Percentiles rank a stretch among this genome's conserved stretches.
These are phyloP conservation scores for Himalopsyche tibetana DNA, from an alignment of 2,888 invertebrate species.

Conservation along the genomic window DNA sequence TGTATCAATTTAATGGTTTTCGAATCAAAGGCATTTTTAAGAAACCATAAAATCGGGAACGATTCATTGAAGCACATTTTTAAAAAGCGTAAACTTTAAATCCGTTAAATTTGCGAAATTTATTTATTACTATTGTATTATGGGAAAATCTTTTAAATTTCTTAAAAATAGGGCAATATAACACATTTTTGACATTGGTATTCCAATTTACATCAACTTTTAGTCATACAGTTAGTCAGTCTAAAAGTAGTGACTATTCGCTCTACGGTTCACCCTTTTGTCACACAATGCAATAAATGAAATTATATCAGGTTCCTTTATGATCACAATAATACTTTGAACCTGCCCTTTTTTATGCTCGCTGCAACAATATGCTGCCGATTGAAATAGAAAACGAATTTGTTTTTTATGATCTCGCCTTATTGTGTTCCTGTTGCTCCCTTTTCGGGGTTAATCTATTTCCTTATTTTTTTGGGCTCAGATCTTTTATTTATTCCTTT, in stretches of 20 bases:
- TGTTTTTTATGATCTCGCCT: conserved; percentile 64
- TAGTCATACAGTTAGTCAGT: background rate
- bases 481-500: conserved; percentile 43
- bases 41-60: too few relatives aligned
- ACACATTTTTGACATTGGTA: background rate
- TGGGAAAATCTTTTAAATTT: conserved; percentile 36
- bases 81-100: too few relatives aligned
- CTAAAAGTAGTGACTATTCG: background rate
- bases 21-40: too few relatives aligned
- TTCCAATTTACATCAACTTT: background rate
- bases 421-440: conserved; percentile 59
- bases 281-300: conserved; percentile 65
- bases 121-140: conserved; percentile 31
- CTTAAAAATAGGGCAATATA: background rate
- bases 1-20: too few relatives aligned
- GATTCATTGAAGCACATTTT: too few relatives aligned
- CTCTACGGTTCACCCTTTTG: conserved; percentile 46
- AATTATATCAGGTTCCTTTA: conserved; percentile 65
- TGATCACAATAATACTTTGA: conserved; percentile 59
- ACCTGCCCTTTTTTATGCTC: conserved; percentile 64
- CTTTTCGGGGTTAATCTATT: conserved; percentile 61
- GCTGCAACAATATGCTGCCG: conserved; percentile 59
- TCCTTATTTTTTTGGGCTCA: conserved; percentile 58
- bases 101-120: conserved; percentile 4
- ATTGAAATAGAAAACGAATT: conserved; percentile 65